A percentile compares a stretch with the other conserved stretches of the same genome.
phyloP scores from a whole-genome alignment of 2,888 invertebrate species.

The Gymnocheta viridis region DNA sequence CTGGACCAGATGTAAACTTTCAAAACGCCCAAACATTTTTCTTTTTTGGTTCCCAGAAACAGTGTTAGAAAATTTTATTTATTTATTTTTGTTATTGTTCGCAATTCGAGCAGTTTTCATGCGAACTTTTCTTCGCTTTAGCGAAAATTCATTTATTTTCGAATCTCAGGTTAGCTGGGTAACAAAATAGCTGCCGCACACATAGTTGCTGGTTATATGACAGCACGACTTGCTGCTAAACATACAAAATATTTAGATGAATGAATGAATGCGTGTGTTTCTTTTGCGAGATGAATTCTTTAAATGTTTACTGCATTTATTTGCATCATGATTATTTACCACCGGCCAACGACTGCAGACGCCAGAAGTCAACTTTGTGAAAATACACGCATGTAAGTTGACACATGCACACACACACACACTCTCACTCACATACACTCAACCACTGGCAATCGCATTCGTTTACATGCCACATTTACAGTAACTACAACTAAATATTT shows the following conservation, averaged over 20 bases:
- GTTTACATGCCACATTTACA: conserved; percentile 50
- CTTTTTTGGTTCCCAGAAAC: too few species aligned
- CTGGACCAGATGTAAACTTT: too few species aligned
- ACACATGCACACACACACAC: background rate
- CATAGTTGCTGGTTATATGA: conserved; percentile 27
- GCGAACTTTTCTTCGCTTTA: too few species aligned
- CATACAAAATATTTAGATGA: conserved; percentile 10
- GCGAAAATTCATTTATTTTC: too few species aligned
- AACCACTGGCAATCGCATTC: background rate
- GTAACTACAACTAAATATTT: conserved; percentile 55
- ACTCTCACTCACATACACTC: background rate
- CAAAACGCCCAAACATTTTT: too few species aligned
- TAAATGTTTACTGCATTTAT: conserved; percentile 60
- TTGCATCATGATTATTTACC: conserved; percentile 54
- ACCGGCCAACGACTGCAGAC: conserved; percentile 16
- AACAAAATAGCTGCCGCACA: conserved; percentile 22
- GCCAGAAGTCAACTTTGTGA: conserved; percentile 38
- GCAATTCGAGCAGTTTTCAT: too few species aligned
- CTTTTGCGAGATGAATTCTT: conserved; percentile 15
- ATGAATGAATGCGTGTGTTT: conserved; percentile 6
- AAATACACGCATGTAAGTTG: background rate
- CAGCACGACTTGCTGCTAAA: conserved; percentile 47
- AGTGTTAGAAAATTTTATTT: too few species aligned
- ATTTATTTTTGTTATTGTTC: too few species aligned
- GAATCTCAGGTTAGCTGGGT: background rate